Percentiles rank a stretch among this genome's conserved stretches.
Evolutionary conservation across 1,140 invertebrate species (phyloP).

Genomic region (Whitmania pigra): DNA sequence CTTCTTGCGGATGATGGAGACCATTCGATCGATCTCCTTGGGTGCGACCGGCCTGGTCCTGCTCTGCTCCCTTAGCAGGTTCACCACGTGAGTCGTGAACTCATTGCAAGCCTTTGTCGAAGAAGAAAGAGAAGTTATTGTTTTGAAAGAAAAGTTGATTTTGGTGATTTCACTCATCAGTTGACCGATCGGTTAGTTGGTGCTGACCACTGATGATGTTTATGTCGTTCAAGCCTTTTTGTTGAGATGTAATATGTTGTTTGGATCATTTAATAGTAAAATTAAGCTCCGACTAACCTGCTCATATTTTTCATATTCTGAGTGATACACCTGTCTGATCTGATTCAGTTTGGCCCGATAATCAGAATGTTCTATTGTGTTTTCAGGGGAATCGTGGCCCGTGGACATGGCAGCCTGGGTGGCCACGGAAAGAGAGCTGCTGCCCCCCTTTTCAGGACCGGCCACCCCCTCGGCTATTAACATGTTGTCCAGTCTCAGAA

Average conservation of each 20-base stretch:
- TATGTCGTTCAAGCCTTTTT: no score
- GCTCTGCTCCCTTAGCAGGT: constrained; percentile 89
- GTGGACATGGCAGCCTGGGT: constrained; percentile 67
- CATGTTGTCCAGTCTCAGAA: constrained; percentile 99
- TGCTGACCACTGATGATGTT: no score
- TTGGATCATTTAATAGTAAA: no score
- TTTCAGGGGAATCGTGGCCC: constrained; percentile 61
- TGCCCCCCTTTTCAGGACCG: constrained; percentile 89
- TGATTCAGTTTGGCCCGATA: constrained; percentile 97
- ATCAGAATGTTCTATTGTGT: constrained; percentile 87
- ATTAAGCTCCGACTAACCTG: constrained; percentile 49
- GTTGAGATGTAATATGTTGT: no score
- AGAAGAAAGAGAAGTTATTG: neutral
- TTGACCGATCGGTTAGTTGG: no score
- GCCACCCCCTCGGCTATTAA: constrained; percentile 96
- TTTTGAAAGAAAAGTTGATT: neutral
- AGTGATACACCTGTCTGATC: constrained; percentile 96
- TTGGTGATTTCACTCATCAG: neutral
- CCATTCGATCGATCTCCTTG: constrained; percentile 98
- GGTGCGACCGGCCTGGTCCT: constrained; percentile 87
- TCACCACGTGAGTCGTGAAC: constrained; percentile 99
- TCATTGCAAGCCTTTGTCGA: constrained; percentile 83
- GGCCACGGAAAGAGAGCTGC: constrained; percentile 74
- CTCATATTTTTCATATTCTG: constrained; percentile 98
- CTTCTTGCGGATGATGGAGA: constrained; percentile 98